These are phyloP conservation scores for Agrotis puta DNA, from an alignment of 2,888 invertebrate species.

Conservation along the genomic window DNA sequence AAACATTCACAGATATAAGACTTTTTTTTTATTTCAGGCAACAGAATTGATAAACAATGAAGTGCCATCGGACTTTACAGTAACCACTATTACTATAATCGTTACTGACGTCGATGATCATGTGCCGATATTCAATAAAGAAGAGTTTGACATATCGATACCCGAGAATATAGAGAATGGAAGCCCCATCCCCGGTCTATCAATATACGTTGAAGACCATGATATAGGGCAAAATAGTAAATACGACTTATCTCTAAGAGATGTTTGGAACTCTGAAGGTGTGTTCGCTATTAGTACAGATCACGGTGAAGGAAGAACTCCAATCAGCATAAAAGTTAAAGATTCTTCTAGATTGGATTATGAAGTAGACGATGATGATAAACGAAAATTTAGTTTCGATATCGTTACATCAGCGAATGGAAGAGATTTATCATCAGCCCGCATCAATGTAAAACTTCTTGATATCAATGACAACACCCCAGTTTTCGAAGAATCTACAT, in stretches of 20 bases:
- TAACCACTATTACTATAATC: slow-evolving; percentile 94
- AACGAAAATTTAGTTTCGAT: slow-evolving; percentile 92
- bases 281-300: slow-evolving; percentile 92
- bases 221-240: slow-evolving; percentile 94
- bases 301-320: slow-evolving; percentile 93
- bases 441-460: slow-evolving; percentile 92
- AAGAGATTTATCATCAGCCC: slow-evolving; percentile 90
- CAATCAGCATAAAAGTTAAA: slow-evolving; percentile 93
- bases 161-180: slow-evolving; percentile 94
- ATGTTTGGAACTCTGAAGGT: slow-evolving; percentile 91
- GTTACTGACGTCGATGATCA: slow-evolving; percentile 95
- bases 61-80: slow-evolving; percentile 93
- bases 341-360: slow-evolving; percentile 93
- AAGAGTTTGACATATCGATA: slow-evolving; percentile 93
- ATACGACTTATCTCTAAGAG: slow-evolving; percentile 92
- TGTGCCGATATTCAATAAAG: slow-evolving; percentile 93
- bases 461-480: slow-evolving; percentile 96
- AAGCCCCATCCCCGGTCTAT: slow-evolving; percentile 93
- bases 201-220: slow-evolving; percentile 93
- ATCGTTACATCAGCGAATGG: slow-evolving; percentile 91
- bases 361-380: slow-evolving; percentile 92
- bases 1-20: too few relatives aligned
- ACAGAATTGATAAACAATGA: slow-evolving; percentile 94
- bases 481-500: slow-evolving; percentile 92
- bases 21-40: slow-evolving; percentile 87